Percentiles rank a stretch among this genome's conserved stretches.
phyloP scores from a whole-genome alignment of 2,113 vertebrate species.

The Danionella cerebrum region DNA sequence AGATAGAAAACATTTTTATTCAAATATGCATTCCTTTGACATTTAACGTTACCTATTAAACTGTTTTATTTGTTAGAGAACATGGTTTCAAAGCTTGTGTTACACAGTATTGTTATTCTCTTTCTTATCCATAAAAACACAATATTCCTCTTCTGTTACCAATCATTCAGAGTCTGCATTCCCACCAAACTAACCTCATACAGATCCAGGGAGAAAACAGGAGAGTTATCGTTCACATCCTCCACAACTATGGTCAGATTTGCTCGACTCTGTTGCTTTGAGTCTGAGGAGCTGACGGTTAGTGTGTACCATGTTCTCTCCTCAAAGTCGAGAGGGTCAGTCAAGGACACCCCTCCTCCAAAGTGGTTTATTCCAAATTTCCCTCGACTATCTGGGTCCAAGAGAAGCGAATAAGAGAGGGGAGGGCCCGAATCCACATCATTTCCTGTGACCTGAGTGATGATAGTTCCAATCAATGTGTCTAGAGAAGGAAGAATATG shows the following conservation, averaged over 20 bases:
- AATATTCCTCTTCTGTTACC: not conserved
- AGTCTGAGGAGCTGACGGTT: slow-evolving; percentile 79
- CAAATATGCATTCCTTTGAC: not conserved
- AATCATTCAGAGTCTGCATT: not conserved
- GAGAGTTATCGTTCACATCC: slow-evolving; percentile 89
- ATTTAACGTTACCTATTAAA: not conserved
- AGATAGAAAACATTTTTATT: not conserved
- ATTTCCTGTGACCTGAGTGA: slow-evolving; percentile 89
- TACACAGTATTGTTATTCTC: not conserved
- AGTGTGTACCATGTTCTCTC: slow-evolving; percentile 74
- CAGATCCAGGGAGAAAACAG: slow-evolving; percentile 78
- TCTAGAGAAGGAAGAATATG: slow-evolving; percentile 57
- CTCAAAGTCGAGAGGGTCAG: slow-evolving; percentile 77
- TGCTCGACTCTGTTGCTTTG: slow-evolving; percentile 74
- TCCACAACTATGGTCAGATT: slow-evolving; percentile 86
- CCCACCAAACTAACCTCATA: slow-evolving; percentile 74
- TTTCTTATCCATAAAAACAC: too few species aligned
- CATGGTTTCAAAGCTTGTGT: not conserved
- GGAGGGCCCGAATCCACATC: slow-evolving; percentile 89
- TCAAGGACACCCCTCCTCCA: slow-evolving; percentile 77
- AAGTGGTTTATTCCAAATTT: slow-evolving; percentile 85
- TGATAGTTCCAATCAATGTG: slow-evolving; percentile 83
- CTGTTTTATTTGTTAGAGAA: not conserved
- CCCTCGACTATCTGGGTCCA: slow-evolving; percentile 61
- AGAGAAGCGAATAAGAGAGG: slow-evolving; percentile 74